Conservation (phyloP, 2,797 vertebrate species). For the Leptoclinus maculatus region DNA sequence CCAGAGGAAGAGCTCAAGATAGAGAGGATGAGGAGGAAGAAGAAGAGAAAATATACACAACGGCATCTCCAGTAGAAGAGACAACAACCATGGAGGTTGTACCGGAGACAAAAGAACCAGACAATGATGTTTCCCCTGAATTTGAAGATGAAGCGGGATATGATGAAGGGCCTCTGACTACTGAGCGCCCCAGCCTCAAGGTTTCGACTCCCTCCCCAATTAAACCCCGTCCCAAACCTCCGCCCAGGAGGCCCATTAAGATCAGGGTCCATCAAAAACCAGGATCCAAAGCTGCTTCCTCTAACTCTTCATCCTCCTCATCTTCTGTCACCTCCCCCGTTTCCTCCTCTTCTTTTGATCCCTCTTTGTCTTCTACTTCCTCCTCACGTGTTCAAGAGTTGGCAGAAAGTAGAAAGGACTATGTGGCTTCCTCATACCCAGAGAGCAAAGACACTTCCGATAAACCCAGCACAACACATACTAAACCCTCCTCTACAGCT, state of each 20-base stretch:
- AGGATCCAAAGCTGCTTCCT: constrained; percentile 50
- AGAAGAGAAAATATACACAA: constrained; percentile 61
- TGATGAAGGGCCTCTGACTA: constrained; percentile 37
- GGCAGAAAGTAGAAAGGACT: constrained; percentile 68
- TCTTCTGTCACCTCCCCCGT: constrained; percentile 14
- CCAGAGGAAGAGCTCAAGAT: constrained; percentile 53
- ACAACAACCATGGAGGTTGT: constrained; percentile 63
- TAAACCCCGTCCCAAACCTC: constrained; percentile 62
- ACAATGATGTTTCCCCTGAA: constrained; percentile 74
- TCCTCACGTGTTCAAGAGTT: constrained; percentile 68
- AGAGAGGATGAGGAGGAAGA: constrained; percentile 63
- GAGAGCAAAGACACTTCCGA: constrained; percentile 64
- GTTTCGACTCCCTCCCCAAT: constrained; percentile 64
- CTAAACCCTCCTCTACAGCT: constrained; percentile 62
- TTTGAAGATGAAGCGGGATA: constrained; percentile 58
- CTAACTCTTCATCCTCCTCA: constrained; percentile 51
- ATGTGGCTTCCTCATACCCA: constrained; percentile 57
- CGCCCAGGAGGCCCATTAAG: constrained; percentile 72
- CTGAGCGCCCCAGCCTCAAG: constrained; percentile 68
- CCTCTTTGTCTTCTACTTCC: constrained; percentile 37
- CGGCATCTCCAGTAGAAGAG: constrained; percentile 61
- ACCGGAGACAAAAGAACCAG: constrained; percentile 65
- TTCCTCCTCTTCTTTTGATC: constrained; percentile 24
- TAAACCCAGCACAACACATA: constrained; percentile 49
- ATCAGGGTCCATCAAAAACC: constrained; percentile 74